A percentile compares a stretch with the other conserved stretches of the same genome.
Conservation (phyloP, 2,113 vertebrate species). For the Trogon surrucura region DNA sequence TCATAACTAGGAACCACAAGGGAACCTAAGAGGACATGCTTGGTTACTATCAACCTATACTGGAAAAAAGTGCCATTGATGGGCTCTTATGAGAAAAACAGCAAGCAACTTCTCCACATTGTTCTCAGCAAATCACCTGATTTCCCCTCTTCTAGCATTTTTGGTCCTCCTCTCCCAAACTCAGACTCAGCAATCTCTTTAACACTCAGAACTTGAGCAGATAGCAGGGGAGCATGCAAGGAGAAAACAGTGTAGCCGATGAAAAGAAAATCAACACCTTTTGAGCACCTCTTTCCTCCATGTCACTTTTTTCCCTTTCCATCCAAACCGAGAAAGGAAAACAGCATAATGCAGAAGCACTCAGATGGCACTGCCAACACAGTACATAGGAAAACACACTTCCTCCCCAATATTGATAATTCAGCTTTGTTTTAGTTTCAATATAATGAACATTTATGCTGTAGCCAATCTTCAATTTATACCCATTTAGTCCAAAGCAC, state of each 20-base stretch:
- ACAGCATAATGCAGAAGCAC: constrained; percentile 9
- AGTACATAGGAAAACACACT: constrained; percentile 29
- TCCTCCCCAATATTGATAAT: constrained; percentile 33
- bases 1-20: neutral
- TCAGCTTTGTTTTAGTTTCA: constrained; percentile 65
- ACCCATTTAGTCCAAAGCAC: constrained; percentile 49
- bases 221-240: neutral
- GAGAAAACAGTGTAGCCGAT: neutral
- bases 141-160: neutral
- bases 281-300: neutral
- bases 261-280: neutral
- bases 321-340: neutral
- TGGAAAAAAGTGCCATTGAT: neutral
- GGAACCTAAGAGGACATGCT: neutral
- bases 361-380: constrained; percentile 10
- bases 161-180: neutral
- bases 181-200: neutral
- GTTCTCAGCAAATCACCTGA: neutral
- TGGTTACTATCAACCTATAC: neutral
- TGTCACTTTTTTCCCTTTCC: neutral
- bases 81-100: neutral
- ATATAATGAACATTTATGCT: constrained; percentile 58
- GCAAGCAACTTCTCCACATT: neutral
- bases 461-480: constrained; percentile 58
- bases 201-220: neutral